Base-by-base conservation (phyloP, 1,140 invertebrate genomes). In the Cydia amplana region DNA sequence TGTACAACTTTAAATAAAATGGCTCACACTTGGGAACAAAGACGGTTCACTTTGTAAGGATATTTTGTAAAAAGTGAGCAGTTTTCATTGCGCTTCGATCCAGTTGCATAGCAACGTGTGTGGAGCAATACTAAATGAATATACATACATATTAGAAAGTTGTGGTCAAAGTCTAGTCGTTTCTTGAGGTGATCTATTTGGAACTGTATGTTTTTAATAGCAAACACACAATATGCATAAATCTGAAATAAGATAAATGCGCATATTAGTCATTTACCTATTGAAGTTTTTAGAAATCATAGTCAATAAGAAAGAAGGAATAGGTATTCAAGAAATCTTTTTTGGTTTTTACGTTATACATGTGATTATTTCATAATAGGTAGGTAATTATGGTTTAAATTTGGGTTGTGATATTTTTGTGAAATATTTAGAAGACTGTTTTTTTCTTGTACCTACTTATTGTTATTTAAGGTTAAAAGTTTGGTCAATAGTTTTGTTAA, bases 331-430 rank as follows among this genome's bases (percentile, higher is more conserved):
- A 55, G 51, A n/a, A 49, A 49, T 16, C 16, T 46, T 46, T 43
- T 46, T 46, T 43, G 40, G 3, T 46, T 12, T 46, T 14, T 14
- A 16, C 16, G 36, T 40, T 40, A 55, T n/a, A 3, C 5, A 18
- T 7, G 51, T 18, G 51, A n/a, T 55, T 18, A 55, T 32, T 46
- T 46, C 16, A 10, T 40, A 40, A 40, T 46, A 46, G 10, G 12
- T 46, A 14, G 10, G 2, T 46, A 14, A 46, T 46, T 12, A 14
- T 46, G 73, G n/a, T 20, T 67, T 70, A 55, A 51, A 18, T 28
- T 65, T 77, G 32, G 78, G 78, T 79, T 79, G 78, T 79, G 78
- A 79, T 79, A 73, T 51, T 70, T 65, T 65, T 36, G n/a, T 65
- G 64, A 32, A 32, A 46, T 75, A 40, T 46, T 74, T 77, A 74